phyloP scores from a whole-genome alignment of 2,113 vertebrate genomes.

The Holacanthus passer region DNA sequence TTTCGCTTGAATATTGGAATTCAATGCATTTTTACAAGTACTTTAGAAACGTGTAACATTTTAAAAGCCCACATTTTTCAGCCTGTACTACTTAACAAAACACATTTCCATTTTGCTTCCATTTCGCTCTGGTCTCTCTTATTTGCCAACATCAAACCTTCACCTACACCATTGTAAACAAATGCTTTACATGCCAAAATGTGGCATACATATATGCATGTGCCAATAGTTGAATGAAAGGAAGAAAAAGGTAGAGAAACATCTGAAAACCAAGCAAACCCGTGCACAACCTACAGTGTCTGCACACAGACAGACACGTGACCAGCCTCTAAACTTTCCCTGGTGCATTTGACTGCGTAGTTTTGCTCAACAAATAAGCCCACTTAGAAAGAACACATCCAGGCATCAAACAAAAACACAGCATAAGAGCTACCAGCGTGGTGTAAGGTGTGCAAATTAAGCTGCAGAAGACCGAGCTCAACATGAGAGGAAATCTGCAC shows the following conservation, averaged over 20 bases:
- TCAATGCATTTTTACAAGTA: not conserved
- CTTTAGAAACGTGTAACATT: not conserved
- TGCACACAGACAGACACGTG: constrained; percentile 39
- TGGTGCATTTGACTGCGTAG: constrained; percentile 49
- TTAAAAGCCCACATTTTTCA: not conserved
- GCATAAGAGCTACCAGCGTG: constrained; percentile 24
- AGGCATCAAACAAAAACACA: constrained; percentile 56
- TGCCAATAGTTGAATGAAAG: not conserved
- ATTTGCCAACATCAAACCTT: not conserved
- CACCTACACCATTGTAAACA: not conserved
- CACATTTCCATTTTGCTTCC: not conserved
- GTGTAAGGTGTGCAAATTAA: constrained; percentile 65
- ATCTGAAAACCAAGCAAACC: constrained; percentile 7
- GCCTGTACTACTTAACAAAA: not conserved
- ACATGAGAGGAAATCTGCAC: constrained; percentile 47
- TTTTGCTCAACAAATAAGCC: constrained; percentile 72
- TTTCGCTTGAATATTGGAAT: not conserved
- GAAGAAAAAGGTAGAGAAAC: not conserved
- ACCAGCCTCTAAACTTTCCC: constrained; percentile 49
- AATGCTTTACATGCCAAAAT: not conserved
- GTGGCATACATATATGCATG: not conserved
- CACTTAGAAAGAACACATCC: constrained; percentile 58
- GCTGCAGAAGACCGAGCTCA: constrained; percentile 42
- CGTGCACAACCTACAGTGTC: not conserved
- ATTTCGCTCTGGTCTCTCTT: not conserved